Evolutionary conservation across 2,888 invertebrate species (phyloP).

Genomic region (Rhingia rostrata): DNA sequence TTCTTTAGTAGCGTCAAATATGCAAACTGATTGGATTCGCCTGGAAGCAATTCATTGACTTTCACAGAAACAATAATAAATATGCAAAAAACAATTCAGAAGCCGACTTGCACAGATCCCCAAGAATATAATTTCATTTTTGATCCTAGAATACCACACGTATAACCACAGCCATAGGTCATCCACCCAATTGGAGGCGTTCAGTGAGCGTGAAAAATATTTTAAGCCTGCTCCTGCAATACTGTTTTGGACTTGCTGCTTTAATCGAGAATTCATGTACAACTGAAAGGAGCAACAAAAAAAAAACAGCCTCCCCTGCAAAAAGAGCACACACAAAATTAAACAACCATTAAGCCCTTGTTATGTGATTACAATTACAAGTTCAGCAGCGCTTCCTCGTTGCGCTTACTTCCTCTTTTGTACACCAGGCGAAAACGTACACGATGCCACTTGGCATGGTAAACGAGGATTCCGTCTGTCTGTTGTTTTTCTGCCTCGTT

Average conservation of each 20-base stretch:
- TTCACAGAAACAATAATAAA: constrained; percentile 12
- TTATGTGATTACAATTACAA: constrained; percentile 71
- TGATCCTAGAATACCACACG: constrained; percentile 13
- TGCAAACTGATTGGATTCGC: constrained; percentile 54
- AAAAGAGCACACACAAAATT: constrained; percentile 41
- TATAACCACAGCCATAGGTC: not conserved
- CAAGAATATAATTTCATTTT: constrained; percentile 33
- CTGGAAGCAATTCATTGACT: constrained; percentile 57
- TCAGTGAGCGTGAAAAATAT: constrained; percentile 20
- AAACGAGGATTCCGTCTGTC: constrained; percentile 7
- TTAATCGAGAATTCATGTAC: constrained; percentile 47
- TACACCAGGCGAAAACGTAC: constrained; percentile 14
- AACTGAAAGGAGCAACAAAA: constrained; percentile 11
- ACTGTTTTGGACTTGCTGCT: constrained; percentile 23
- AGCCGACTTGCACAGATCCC: not conserved
- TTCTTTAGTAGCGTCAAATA: constrained; percentile 25
- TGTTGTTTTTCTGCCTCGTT: constrained; percentile 12
- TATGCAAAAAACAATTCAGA: constrained; percentile 9
- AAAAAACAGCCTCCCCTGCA: not conserved
- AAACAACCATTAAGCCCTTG: constrained; percentile 69
- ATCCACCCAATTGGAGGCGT: constrained; percentile 35
- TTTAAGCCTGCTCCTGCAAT: constrained; percentile 32
- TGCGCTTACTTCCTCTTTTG: constrained; percentile 5
- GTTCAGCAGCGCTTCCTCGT: constrained; percentile 44
- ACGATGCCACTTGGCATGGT: constrained; percentile 50